phyloP scores from a whole-genome alignment of 1,140 invertebrate species.

The Nasonia vitripennis region DNA sequence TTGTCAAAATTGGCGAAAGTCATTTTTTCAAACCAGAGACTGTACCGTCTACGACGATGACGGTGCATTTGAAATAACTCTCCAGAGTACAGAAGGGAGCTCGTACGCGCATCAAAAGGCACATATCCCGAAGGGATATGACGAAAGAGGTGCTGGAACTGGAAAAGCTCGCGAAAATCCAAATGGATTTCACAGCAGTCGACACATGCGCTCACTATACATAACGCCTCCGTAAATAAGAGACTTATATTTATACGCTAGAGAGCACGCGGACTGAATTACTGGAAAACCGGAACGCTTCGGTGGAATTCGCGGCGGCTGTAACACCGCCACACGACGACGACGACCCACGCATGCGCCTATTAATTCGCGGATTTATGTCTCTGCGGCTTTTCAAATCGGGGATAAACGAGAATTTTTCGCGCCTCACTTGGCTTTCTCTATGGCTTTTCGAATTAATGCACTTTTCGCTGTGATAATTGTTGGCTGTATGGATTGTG shows the following conservation, averaged over 20 bases:
- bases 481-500: neutral
- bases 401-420: constrained; percentile 12
- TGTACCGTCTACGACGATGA: neutral
- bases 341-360: neutral
- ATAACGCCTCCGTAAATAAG: constrained; percentile 1
- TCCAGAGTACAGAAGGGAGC: neutral
- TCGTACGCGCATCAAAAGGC: neutral
- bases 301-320: neutral
- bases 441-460: neutral
- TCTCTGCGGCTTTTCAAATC: neutral
- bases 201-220: no score
- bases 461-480: neutral
- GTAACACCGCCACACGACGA: neutral
- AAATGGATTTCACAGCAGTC: constrained; percentile 18
- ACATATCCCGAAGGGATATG: neutral
- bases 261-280: neutral
- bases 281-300: constrained; percentile 33
- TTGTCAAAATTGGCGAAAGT: neutral
- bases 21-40: neutral
- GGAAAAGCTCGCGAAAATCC: constrained; percentile 21
- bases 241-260: constrained; percentile 14
- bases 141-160: neutral
- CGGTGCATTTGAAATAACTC: neutral
- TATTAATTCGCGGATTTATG: constrained; percentile 34
- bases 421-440: no score